Percentiles rank a stretch among this genome's conserved stretches.
These are phyloP conservation scores for Empidonax alnorum DNA, from an alignment of 2,113 vertebrate genomes.

Conservation along the genomic window DNA sequence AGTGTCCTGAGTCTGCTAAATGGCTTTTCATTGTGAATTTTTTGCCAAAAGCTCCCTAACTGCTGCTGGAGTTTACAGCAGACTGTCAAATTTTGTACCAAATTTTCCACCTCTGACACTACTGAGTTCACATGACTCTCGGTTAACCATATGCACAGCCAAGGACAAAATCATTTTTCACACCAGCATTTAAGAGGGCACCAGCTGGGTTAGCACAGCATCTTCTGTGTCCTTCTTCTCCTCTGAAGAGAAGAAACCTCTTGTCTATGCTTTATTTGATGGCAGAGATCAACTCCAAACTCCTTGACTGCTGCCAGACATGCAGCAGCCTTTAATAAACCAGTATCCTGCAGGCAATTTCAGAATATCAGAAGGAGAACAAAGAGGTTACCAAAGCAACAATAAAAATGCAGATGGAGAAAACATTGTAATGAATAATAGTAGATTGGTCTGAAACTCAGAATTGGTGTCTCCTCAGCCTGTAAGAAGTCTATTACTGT, in stretches of 20 bases:
- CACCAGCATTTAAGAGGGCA: background rate
- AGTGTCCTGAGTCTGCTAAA: background rate
- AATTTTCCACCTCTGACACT: background rate
- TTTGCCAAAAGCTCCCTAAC: background rate
- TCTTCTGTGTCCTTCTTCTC: background rate
- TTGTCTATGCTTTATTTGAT: background rate
- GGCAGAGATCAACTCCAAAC: background rate
- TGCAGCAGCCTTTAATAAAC: background rate
- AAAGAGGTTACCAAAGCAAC: background rate
- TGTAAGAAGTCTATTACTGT: background rate
- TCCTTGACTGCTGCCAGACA: background rate
- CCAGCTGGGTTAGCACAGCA: background rate
- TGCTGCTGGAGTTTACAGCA: background rate
- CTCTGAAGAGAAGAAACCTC: background rate
- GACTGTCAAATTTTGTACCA: background rate
- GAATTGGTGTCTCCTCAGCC: background rate
- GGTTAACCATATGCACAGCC: background rate
- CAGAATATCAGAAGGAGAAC: background rate
- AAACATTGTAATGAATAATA: slow-evolving; percentile 14
- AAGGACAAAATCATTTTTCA: background rate
- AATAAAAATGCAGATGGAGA: slow-evolving; percentile 28
- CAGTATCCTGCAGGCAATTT: background rate
- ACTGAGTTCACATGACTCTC: background rate
- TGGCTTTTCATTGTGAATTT: background rate
- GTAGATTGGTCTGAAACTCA: background rate